Percentiles rank a stretch among this genome's conserved stretches.
Conservation (phyloP, 2,113 vertebrate genomes). For the Cyanoliseus patagonus region DNA sequence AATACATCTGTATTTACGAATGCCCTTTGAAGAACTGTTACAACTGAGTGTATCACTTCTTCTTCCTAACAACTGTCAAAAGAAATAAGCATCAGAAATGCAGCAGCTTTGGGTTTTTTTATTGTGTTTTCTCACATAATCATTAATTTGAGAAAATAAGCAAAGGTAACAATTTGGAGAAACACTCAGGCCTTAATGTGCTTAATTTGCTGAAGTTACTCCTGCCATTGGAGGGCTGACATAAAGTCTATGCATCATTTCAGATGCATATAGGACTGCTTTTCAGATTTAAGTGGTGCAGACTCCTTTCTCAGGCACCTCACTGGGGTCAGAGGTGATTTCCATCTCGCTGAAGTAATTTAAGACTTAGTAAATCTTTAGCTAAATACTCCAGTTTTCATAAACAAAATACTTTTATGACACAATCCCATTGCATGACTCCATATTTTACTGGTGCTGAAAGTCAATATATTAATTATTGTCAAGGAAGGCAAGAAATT, state of each 20-base stretch:
- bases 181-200: not conserved
- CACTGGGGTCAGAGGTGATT: not conserved
- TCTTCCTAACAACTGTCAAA: not conserved
- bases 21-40: not conserved
- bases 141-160: not conserved
- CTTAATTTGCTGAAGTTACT: not conserved
- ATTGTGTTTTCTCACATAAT: not conserved
- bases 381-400: not conserved
- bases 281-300: not conserved
- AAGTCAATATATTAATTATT: not conserved
- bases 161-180: not conserved
- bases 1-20: not conserved
- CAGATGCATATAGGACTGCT: not conserved
- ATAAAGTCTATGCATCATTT: not conserved
- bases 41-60: not conserved
- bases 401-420: not conserved
- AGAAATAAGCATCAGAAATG: not conserved
- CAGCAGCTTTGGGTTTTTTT: not conserved
- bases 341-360: not conserved
- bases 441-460: not conserved
- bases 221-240: not conserved
- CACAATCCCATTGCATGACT: not conserved
- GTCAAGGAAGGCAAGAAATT: not conserved
- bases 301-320: not conserved
- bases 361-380: not conserved